Percentiles rank a stretch among this genome's conserved stretches.
Conservation (phyloP, 2,888 invertebrate species). For the Trisateles emortualis region DNA sequence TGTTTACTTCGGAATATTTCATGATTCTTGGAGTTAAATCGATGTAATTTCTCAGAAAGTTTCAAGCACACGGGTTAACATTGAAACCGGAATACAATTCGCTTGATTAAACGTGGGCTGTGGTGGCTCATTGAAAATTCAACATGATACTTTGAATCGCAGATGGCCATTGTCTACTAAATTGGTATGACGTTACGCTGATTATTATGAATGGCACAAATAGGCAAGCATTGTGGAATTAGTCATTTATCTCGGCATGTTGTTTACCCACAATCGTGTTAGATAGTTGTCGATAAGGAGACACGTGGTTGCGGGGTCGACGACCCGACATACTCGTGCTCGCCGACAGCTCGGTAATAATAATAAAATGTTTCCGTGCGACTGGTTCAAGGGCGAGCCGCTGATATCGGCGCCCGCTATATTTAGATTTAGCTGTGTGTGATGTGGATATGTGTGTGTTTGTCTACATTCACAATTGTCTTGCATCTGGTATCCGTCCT, state of each 20-base stretch:
- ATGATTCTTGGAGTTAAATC: not conserved
- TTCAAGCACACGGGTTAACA: slow-evolving; percentile 7
- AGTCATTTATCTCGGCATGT: slow-evolving; percentile 85
- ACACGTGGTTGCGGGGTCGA: slow-evolving; percentile 85
- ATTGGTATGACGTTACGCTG: slow-evolving; percentile 72
- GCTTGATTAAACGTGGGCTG: slow-evolving; percentile 32
- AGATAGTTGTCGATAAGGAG: slow-evolving; percentile 87
- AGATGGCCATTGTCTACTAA: slow-evolving; percentile 63
- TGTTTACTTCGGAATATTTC: not conserved
- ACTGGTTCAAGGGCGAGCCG: slow-evolving; percentile 87
- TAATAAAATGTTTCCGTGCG: slow-evolving; percentile 87
- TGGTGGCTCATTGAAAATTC: slow-evolving; percentile 50
- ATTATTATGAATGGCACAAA: slow-evolving; percentile 82
- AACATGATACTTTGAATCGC: slow-evolving; percentile 48
- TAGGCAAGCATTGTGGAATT: slow-evolving; percentile 81
- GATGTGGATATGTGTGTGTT: slow-evolving; percentile 73
- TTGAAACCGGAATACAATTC: slow-evolving; percentile 22
- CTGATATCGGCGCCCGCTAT: slow-evolving; percentile 87
- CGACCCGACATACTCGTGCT: slow-evolving; percentile 86
- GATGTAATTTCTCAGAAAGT: slow-evolving; percentile 6
- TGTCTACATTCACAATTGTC: slow-evolving; percentile 68
- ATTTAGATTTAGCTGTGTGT: slow-evolving; percentile 86
- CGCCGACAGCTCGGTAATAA: slow-evolving; percentile 87
- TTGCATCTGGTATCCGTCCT: slow-evolving; percentile 55
- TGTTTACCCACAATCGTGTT: slow-evolving; percentile 87